Evolutionary conservation across 2,797 vertebrate genomes (phyloP).

Genomic region (Xiphorhynchus erythropygius): DNA sequence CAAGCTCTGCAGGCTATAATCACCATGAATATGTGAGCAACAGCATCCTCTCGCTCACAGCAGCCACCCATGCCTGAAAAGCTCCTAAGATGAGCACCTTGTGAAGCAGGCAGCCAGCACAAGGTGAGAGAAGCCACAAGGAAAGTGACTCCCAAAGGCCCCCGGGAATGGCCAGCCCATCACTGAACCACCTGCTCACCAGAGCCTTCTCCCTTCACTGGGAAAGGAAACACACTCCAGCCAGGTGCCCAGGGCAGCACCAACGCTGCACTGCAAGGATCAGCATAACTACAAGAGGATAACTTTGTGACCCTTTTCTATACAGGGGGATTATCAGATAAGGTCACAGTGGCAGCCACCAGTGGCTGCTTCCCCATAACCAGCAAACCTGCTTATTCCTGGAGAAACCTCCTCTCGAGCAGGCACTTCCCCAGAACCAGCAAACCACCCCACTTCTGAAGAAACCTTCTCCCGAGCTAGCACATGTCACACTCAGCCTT

Average conservation of each 20-base stretch:
- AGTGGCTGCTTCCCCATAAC: background rate
- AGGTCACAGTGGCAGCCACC: background rate
- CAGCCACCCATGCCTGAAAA: background rate
- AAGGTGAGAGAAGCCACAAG: background rate
- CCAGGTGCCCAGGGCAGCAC: background rate
- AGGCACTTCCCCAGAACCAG: background rate
- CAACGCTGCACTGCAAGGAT: fast-evolving
- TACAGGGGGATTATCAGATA: background rate
- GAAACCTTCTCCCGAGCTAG: background rate
- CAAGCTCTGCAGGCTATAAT: background rate
- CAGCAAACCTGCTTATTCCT: background rate
- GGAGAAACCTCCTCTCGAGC: background rate
- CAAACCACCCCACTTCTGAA: background rate
- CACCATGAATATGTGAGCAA: fast-evolving
- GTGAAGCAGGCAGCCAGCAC: background rate
- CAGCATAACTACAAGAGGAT: background rate
- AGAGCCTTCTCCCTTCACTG: fast-evolving
- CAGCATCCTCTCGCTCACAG: background rate
- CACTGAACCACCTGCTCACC: background rate
- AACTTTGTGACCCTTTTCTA: background rate
- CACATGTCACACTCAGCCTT: background rate
- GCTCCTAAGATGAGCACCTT: background rate
- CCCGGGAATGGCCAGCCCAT: fast-evolving
- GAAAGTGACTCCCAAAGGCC: background rate
- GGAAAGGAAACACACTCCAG: background rate